These are phyloP conservation scores for Hedychridium roseum DNA, from an alignment of 2,888 invertebrate species.

Conservation along the genomic window DNA sequence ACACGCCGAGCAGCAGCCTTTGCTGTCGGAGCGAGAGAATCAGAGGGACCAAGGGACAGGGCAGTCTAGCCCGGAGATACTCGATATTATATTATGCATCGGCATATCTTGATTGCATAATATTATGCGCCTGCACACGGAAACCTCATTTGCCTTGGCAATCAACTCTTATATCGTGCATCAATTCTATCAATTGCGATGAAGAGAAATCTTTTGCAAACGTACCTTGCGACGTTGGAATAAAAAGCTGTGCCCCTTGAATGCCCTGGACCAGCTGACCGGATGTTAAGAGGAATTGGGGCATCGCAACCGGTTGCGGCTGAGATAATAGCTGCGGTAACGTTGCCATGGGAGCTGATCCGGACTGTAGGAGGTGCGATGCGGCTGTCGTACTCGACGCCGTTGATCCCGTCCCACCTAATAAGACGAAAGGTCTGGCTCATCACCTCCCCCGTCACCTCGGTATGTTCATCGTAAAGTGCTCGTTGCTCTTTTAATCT, in stretches of 20 bases:
- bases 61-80: too few relatives aligned
- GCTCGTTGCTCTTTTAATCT: conserved; percentile 17
- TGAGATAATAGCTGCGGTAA: conserved; percentile 69
- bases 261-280: conserved; percentile 92
- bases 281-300: conserved; percentile 89
- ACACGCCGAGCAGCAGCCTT: conserved; percentile 44
- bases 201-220: too few relatives aligned
- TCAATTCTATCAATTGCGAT: too few relatives aligned
- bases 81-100: conserved; percentile 55
- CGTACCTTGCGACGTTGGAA: conserved; percentile 93
- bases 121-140: conserved; percentile 55
- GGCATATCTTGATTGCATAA: conserved; percentile 57
- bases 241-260: conserved; percentile 91
- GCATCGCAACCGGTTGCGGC: conserved; percentile 78
- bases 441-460: background rate
- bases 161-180: too few relatives aligned
- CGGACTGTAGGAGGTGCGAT: conserved; percentile 56
- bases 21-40: conserved; percentile 50
- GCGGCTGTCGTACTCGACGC: conserved; percentile 59
- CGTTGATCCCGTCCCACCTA: conserved; percentile 59
- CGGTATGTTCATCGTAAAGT: background rate
- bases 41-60: too few relatives aligned
- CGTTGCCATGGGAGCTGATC: conserved; percentile 67
- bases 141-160: too few relatives aligned
- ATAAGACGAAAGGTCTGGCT: too few relatives aligned